These are phyloP conservation scores for Paratilapia polleni DNA, from an alignment of 2,113 vertebrate genomes.

Conservation along the genomic window DNA sequence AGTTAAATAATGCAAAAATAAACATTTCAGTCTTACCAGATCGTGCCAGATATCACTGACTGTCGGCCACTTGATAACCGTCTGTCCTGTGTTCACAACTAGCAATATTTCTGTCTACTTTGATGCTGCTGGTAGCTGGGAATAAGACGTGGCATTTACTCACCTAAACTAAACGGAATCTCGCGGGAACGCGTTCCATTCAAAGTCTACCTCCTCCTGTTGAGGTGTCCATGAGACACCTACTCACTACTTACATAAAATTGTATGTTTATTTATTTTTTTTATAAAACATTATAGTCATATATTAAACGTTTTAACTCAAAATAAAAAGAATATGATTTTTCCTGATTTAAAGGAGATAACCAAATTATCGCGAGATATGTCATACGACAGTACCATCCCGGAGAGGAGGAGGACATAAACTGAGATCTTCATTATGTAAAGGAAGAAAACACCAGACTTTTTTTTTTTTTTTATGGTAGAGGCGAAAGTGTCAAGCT, in stretches of 20 bases:
- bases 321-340: neutral
- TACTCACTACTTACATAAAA: neutral
- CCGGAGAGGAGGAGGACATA: neutral
- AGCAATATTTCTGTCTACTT: neutral
- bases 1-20: neutral
- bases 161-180: conserved; percentile 43
- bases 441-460: neutral
- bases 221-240: neutral
- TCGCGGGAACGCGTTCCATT: conserved; percentile 56
- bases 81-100: neutral
- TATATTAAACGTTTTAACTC: neutral
- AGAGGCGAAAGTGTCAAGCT: fast-evolving
- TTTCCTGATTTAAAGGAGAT: neutral
- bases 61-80: neutral
- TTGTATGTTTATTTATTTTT: too few species aligned
- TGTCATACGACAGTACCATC: neutral
- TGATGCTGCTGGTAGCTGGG: conserved; percentile 21
- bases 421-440: neutral
- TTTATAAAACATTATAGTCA: neutral
- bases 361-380: conserved; percentile 3
- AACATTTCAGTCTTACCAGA: conserved; percentile 22
- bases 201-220: neutral
- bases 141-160: conserved; percentile 76
- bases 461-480: neutral
- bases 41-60: neutral